Percentiles rank a stretch among this genome's conserved stretches.
Conservation (phyloP, 2,888 invertebrate species). For the Ophion ellenae region DNA sequence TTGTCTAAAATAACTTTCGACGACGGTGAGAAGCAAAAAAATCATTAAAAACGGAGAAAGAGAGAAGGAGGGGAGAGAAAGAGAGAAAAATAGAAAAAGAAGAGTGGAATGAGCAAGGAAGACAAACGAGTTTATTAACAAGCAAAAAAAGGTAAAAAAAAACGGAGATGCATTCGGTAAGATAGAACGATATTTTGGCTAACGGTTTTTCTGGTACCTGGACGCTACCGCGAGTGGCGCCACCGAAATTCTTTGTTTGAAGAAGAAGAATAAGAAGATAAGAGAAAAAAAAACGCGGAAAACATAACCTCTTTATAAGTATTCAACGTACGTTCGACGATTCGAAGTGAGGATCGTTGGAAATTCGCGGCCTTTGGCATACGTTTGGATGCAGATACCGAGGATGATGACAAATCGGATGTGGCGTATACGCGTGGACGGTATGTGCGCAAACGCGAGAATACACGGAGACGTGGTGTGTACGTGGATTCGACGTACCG, state of each 20-base stretch:
- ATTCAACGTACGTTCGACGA: constrained; percentile 67
- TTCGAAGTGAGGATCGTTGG: constrained; percentile 64
- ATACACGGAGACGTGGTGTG: constrained; percentile 58
- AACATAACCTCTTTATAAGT: constrained; percentile 54
- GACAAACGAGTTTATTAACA: constrained; percentile 46
- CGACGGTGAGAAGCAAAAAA: constrained; percentile 52
- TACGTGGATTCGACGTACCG: constrained; percentile 67
- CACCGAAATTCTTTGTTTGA: constrained; percentile 56
- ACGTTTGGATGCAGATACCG: constrained; percentile 79
- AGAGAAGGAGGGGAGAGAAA: constrained; percentile 57
- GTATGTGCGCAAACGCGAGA: constrained; percentile 23
- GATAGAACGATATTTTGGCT: constrained; percentile 53
- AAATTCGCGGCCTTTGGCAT: constrained; percentile 81
- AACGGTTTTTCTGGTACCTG: constrained; percentile 63
- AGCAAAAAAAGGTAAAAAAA: constrained; percentile 40
- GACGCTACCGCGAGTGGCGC: constrained; percentile 66
- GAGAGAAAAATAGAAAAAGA: constrained; percentile 30
- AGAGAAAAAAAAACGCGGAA: constrained; percentile 46
- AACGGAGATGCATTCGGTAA: constrained; percentile 54
- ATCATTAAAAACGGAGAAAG: constrained; percentile 47
- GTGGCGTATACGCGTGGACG: constrained; percentile 33
- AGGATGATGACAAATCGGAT: constrained; percentile 54
- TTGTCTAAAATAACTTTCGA: constrained; percentile 74
- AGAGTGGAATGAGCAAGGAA: constrained; percentile 22
- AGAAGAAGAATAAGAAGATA: constrained; percentile 26